Conservation (phyloP, 2,888 invertebrate genomes). For the Polymixis flavicincta region DNA sequence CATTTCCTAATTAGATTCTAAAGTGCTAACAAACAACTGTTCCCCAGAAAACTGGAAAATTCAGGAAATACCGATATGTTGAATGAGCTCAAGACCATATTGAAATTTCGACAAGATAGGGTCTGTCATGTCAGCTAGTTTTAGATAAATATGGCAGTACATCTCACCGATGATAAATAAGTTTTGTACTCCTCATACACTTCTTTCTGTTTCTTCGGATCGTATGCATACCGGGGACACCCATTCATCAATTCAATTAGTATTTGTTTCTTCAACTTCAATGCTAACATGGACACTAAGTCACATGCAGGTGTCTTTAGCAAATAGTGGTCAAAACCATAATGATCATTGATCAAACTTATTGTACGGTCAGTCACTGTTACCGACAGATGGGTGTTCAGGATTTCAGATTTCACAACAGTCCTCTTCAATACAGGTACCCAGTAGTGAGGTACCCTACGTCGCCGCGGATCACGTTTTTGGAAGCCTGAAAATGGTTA, state of each 20-base stretch:
- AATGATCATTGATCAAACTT: conserved; percentile 95
- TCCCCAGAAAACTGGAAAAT: too few relatives aligned
- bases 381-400: conserved; percentile 95
- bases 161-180: conserved; percentile 95
- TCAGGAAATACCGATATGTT: too few relatives aligned
- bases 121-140: too few relatives aligned
- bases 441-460: conserved; percentile 96
- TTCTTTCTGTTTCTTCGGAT: conserved; percentile 92
- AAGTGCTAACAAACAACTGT: too few relatives aligned
- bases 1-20: too few relatives aligned
- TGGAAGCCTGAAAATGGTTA: conserved; percentile 90
- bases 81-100: too few relatives aligned
- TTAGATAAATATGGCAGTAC: neutral
- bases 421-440: conserved; percentile 95
- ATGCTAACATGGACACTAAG: conserved; percentile 95
- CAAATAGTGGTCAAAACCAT: conserved; percentile 98
- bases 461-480: conserved; percentile 90
- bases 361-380: conserved; percentile 96
- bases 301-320: conserved; percentile 98
- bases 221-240: conserved; percentile 92
- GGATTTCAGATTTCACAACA: conserved; percentile 97
- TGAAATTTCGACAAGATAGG: too few relatives aligned
- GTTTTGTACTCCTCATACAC: conserved; percentile 95
- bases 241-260: conserved; percentile 93
- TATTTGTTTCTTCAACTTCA: conserved; percentile 96